phyloP scores from a whole-genome alignment of 2,888 invertebrate genomes.

The Philereme vetulata region DNA sequence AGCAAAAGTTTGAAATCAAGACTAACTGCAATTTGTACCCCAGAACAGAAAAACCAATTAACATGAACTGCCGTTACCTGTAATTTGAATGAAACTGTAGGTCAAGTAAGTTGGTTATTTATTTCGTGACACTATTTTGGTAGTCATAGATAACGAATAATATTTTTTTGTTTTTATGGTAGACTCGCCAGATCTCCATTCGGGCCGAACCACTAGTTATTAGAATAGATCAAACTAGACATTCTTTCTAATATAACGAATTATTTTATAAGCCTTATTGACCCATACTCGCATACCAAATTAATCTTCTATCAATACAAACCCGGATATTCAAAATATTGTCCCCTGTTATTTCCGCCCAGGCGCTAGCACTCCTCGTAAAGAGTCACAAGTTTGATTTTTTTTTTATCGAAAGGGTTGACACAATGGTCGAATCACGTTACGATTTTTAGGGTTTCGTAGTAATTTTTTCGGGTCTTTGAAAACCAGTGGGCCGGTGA shows the following conservation, averaged over 20 bases:
- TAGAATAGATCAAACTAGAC: too few species aligned
- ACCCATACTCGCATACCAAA: not conserved
- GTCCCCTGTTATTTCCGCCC: slow-evolving; percentile 65
- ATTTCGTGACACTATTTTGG: too few species aligned
- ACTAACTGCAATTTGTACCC: too few species aligned
- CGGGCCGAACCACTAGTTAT: too few species aligned
- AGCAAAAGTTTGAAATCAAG: too few species aligned
- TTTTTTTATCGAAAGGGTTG: slow-evolving; percentile 60
- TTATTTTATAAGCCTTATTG: slow-evolving; percentile 19
- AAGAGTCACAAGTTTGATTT: slow-evolving; percentile 55
- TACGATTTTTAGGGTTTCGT: slow-evolving; percentile 50
- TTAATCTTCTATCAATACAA: slow-evolving; percentile 41
- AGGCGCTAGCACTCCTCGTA: slow-evolving; percentile 56
- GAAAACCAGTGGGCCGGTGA: slow-evolving; percentile 70
- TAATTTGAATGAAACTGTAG: too few species aligned
- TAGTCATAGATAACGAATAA: too few species aligned
- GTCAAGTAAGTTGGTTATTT: too few species aligned
- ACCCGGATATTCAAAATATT: slow-evolving; percentile 70
- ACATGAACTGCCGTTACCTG: too few species aligned
- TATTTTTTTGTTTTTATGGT: too few species aligned
- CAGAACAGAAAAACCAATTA: too few species aligned
- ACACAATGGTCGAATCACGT: slow-evolving; percentile 76
- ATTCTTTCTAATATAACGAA: not conserved
- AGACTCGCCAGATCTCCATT: too few species aligned
- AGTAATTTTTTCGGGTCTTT: slow-evolving; percentile 54